Base-by-base conservation (phyloP, 2,113 vertebrate species). In the Muntiacus reevesi region DNA sequence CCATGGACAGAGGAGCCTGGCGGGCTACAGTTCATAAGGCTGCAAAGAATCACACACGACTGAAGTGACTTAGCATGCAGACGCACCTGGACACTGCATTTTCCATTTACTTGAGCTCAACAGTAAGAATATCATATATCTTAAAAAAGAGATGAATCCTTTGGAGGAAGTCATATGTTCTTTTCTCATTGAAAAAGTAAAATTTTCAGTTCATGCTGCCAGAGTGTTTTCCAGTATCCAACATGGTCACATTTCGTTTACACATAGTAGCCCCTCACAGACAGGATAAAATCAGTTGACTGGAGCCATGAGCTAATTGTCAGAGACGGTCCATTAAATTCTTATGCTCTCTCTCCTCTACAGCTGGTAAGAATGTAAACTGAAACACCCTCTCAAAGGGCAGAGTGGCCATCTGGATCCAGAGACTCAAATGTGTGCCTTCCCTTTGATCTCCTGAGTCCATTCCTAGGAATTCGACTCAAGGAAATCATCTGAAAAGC, bases 381-480 rank as follows among this genome's bases (percentile, higher is more conserved):
- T 23, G 10, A 96, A 97, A 87, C n/a, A 95, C 64, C n/a, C 67
- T 67, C 55, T 94, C 50, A 52, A 89, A 95, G 59, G 19, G 21
- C 84, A 95, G 54, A 60, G 67, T 33, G 15, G 55, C 87, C 93
- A 95, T 93, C 83, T 89, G 96, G 88, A 94, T 82, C n/a, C 87
- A 94, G 64, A 96, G 60, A 54, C 43, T 95, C 71, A 93, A 60
- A 87, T 28, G 19, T 14, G 27, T 47, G 43, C 78, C 45, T 91
- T 86, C 55, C 64, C 78, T 96, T 97, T 89, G 59, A 95, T 92
- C 55, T 94, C 21, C 21, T 5, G 12, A 62, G 33, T 94, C 16
- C 45, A 89, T 28, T 86, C 55, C 85, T 54, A 87, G 43, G 76
- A 92, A 85, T 25, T 23, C 19, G 13, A 76, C n/a, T 12, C 54